Evolutionary conservation across 1,140 invertebrate species (phyloP).

Genomic region (Luehdorfia chinensis): DNA sequence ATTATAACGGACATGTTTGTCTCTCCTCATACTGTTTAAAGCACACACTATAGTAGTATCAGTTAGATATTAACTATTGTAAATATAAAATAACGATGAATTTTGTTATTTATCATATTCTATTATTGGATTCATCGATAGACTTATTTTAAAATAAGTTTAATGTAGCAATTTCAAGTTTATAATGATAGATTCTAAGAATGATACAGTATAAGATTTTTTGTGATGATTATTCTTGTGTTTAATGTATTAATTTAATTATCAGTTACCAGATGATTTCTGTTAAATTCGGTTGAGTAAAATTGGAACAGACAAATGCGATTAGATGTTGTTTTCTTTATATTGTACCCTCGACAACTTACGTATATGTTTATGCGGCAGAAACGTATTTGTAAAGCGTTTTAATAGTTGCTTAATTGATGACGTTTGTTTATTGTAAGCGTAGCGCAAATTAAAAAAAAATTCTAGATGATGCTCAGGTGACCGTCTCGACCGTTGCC

Average conservation of each 20-base stretch:
- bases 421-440: constrained; percentile 55
- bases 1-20: constrained; percentile 60
- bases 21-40: constrained; percentile 61
- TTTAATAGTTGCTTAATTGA: constrained; percentile 34
- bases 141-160: constrained; percentile 67
- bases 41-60: constrained; percentile 53
- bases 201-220: constrained; percentile 50
- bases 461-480: constrained; percentile 35
- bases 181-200: constrained; percentile 57
- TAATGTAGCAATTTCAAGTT: constrained; percentile 62
- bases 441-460: constrained; percentile 60
- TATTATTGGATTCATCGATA: constrained; percentile 65
- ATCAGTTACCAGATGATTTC: constrained; percentile 67
- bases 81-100: constrained; percentile 65
- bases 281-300: constrained; percentile 69
- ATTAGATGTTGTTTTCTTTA: constrained; percentile 68
- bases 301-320: constrained; percentile 58
- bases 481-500: constrained; percentile 14
- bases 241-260: constrained; percentile 66
- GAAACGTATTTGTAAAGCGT: constrained; percentile 32
- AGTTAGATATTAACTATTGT: constrained; percentile 58
- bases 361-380: constrained; percentile 25
- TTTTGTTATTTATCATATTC: constrained; percentile 73
- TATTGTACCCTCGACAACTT: constrained; percentile 43
- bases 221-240: constrained; percentile 60